A percentile compares a stretch with the other conserved stretches of the same genome.
Evolutionary conservation across 2,888 invertebrate genomes (phyloP).

Genomic region (Cataglyphis rosenhaueri): DNA sequence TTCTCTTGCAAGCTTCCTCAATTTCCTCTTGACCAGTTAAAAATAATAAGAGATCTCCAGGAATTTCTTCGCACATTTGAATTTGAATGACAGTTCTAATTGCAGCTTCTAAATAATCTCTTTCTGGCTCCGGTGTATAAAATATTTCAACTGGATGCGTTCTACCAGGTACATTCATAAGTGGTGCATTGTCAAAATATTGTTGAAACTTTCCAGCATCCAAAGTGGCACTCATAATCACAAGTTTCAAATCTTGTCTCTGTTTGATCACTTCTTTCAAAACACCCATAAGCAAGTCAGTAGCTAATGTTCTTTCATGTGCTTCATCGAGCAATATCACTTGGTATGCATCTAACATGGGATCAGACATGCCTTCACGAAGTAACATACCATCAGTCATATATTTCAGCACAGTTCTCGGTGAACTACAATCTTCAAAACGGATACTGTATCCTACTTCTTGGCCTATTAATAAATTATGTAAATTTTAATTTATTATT

Average conservation of each 20-base stretch:
- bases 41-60: conserved; percentile 97
- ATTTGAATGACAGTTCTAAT: conserved; percentile 99
- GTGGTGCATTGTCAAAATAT: conserved; percentile 99
- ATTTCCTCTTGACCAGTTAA: conserved; percentile 97
- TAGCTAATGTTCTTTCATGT: conserved; percentile 99
- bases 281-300: conserved; percentile 99
- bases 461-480: conserved; percentile 86
- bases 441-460: conserved; percentile 99
- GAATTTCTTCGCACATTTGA: conserved; percentile 97
- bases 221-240: conserved; percentile 99
- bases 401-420: conserved; percentile 97
- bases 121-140: conserved; percentile 99
- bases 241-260: conserved; percentile 96
- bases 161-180: conserved; percentile 99
- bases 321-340: conserved; percentile 99
- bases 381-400: conserved; percentile 99
- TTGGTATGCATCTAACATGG: conserved; percentile 98
- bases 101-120: conserved; percentile 99
- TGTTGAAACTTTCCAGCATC: conserved; percentile 99
- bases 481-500: conserved; percentile 15
- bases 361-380: conserved; percentile 99
- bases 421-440: conserved; percentile 99
- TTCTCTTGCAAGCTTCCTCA: conserved; percentile 99
- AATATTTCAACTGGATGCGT: conserved; percentile 99
- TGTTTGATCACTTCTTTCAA: conserved; percentile 98